Conservation (phyloP, 2,797 vertebrate genomes). For the Gymnoscopelus braueri region DNA sequence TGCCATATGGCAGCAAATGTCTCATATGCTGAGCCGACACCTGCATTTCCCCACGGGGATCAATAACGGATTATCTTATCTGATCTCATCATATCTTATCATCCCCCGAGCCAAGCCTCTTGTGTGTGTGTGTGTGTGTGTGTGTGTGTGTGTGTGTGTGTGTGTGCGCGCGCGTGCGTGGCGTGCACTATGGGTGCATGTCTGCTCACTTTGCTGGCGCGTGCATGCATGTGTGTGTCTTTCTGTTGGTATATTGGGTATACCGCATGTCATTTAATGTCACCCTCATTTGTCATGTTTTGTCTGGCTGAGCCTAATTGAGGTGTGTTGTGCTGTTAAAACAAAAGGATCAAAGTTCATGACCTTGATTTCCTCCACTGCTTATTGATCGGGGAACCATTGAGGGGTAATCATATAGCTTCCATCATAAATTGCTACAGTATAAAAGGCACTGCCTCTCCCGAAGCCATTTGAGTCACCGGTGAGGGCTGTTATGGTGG, state of each 20-base stretch:
- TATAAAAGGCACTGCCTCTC: not conserved
- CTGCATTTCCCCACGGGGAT: no score
- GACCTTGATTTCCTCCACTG: conserved; percentile 22
- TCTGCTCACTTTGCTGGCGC: not conserved
- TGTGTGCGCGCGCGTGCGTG: conserved; percentile 1
- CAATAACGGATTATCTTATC: no score
- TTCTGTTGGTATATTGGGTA: not conserved
- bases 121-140: conserved; percentile 2
- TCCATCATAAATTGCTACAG: not conserved
- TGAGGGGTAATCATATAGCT: not conserved
- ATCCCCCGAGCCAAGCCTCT: no score
- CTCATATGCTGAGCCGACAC: no score
- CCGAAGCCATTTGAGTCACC: no score
- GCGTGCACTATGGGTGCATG: not conserved
- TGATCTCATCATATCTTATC: no score
- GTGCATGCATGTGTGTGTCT: not conserved
- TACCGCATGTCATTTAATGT: not conserved
- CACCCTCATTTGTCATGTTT: not conserved
- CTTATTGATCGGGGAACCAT: conserved; percentile 14
- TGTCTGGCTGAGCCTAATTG: not conserved
- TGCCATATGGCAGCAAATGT: no score
- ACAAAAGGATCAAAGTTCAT: not conserved
- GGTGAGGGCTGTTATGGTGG: not conserved
- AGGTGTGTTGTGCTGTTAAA: not conserved
- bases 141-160: conserved; percentile 3